These are phyloP conservation scores for Gastracanthus pulcherrimus DNA, from an alignment of 2,888 invertebrate genomes.

Conservation along the genomic window DNA sequence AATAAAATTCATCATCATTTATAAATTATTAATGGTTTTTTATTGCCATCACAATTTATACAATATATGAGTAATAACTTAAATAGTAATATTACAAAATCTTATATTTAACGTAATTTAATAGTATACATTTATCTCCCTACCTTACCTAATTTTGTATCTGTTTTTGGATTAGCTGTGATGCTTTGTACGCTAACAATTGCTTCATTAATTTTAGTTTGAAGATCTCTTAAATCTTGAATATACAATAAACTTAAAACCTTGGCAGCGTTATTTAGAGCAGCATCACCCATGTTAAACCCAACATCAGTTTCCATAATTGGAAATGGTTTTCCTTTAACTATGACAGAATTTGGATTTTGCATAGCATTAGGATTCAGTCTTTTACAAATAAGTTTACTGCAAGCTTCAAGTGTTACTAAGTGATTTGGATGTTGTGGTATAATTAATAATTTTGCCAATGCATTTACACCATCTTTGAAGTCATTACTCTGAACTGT, in stretches of 20 bases:
- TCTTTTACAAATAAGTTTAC: constrained; percentile 81
- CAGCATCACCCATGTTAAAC: constrained; percentile 83
- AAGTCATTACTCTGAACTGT: constrained; percentile 91
- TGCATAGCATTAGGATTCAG: constrained; percentile 81
- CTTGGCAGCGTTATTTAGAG: constrained; percentile 86
- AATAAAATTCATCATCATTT: constrained; percentile 18
- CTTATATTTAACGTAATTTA: neutral
- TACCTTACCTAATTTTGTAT: constrained; percentile 95
- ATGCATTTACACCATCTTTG: constrained; percentile 86
- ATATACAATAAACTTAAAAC: constrained; percentile 89
- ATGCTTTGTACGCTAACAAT: constrained; percentile 94
- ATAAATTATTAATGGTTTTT: constrained; percentile 17
- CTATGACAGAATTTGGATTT: constrained; percentile 79
- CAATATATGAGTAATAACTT: neutral
- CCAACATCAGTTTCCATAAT: constrained; percentile 84
- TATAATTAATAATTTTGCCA: constrained; percentile 89
- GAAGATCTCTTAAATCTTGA: constrained; percentile 90
- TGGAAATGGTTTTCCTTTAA: constrained; percentile 84
- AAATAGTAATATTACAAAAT: neutral
- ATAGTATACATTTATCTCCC: constrained; percentile 80
- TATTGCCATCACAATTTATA: constrained; percentile 5
- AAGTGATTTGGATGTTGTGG: constrained; percentile 90
- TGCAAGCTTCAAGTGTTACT: constrained; percentile 85
- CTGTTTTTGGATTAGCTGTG: constrained; percentile 98
- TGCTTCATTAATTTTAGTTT: constrained; percentile 95